Base-by-base conservation (phyloP, 2,113 vertebrate genomes). In the Pterocles gutturalis region DNA sequence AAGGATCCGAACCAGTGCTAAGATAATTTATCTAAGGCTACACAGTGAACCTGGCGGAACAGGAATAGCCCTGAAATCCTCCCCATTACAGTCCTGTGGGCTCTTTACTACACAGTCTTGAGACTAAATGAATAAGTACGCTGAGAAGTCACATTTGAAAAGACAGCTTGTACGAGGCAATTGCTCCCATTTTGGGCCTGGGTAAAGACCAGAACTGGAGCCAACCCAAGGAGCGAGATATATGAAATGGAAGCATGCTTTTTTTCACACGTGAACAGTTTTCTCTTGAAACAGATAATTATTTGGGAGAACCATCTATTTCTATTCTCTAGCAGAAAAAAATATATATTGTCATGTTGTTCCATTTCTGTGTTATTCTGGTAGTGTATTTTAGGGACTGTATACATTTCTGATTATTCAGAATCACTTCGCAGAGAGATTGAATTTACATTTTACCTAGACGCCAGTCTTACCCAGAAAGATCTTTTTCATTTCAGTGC, bases 401-500 rank as follows among this genome's bases (percentile, higher is more conserved):
- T 80, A 75, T 61, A 26, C 71, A 89, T 93, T 93, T 96, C 88
- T 95, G 90, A 95, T 95, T 94, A 96, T 94, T 93, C 77, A 73
- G 75, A 94, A 93, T 55, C 77, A 65, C 92, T 94, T 96, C 20
- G 5, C 62, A 53, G 84, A 75, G 87, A 81, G 75, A 75, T 88
- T 93, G 64, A 90, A 96, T 96, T 96, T 97, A 90, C 91, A 96
- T 97, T 97, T 95, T 86, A 93, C 93, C 91, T 90, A 90, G 94
- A 96, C 87, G 93, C 81, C 34, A 60, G 49, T 88, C 82, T 91
- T 93, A 91, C 84, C 65, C 60, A 69, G 85, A 79, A 96, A 91
- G 82, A 90, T 96, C 55, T 94, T 93, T 95, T 93, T 96, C 64
- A 91, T 87, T 96, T 96, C 90, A 95, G 58, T 89, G 62, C 33